Evolutionary conservation across 2,888 invertebrate genomes (phyloP).

Genomic region (Lasioglossum vierecki): DNA sequence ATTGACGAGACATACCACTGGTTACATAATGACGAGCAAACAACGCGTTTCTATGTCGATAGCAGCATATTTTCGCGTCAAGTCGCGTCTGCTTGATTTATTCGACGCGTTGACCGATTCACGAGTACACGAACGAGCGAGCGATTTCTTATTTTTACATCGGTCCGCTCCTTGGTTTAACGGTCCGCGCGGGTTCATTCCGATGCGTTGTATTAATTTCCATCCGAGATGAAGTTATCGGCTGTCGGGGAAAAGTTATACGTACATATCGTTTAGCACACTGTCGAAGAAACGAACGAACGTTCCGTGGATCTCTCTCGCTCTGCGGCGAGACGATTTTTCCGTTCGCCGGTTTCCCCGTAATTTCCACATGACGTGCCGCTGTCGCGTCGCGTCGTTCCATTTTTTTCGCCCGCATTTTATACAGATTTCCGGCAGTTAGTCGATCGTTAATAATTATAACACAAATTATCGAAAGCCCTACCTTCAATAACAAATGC

Average conservation of each 20-base stretch:
- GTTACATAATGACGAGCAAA: not conserved
- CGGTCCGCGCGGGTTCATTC: conserved; percentile 20
- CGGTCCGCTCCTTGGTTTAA: conserved; percentile 9
- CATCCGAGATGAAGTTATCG: conserved; percentile 40
- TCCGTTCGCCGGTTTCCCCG: conserved; percentile 24
- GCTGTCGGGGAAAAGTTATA: conserved; percentile 42
- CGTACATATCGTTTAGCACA: conserved; percentile 34
- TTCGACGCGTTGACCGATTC: conserved; percentile 45
- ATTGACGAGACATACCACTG: not conserved
- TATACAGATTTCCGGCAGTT: not conserved
- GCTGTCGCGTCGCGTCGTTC: conserved; percentile 7
- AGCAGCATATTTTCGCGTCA: not conserved
- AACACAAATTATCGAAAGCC: not conserved
- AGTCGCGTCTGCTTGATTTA: conserved; percentile 15
- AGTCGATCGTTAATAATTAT: conserved; percentile 25
- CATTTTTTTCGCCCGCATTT: conserved; percentile 1
- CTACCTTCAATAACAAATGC: not conserved
- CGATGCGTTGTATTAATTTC: conserved; percentile 43
- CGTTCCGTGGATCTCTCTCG: not conserved
- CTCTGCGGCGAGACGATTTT: conserved; percentile 8
- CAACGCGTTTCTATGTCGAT: not conserved
- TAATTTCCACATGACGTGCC: conserved; percentile 23
- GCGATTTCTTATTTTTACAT: conserved; percentile 18
- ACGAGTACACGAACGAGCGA: conserved; percentile 27
- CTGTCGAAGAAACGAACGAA: conserved; percentile 41